phyloP scores from a whole-genome alignment of 2,888 invertebrate genomes.

The Tiphia femorata region DNA sequence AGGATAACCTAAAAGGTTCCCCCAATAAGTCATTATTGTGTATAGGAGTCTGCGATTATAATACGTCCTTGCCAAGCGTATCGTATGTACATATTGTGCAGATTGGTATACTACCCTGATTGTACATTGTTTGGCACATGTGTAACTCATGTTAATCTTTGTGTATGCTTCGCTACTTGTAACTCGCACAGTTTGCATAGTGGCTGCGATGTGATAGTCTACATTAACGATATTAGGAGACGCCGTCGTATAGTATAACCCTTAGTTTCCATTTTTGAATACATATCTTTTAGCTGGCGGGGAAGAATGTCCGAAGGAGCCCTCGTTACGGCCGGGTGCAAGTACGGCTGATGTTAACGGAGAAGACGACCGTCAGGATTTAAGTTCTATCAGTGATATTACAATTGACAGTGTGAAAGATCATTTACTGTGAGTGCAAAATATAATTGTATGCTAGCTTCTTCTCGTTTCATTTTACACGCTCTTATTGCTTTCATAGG shows the following conservation, averaged over 20 bases:
- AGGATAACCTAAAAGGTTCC: not conserved
- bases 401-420: slow-evolving; percentile 95
- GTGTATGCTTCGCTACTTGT: slow-evolving; percentile 38
- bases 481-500: slow-evolving; percentile 3
- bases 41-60: not conserved
- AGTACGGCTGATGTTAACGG: slow-evolving; percentile 68
- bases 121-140: slow-evolving; percentile 40
- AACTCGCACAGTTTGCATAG: slow-evolving; percentile 23
- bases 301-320: slow-evolving; percentile 60
- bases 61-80: not conserved
- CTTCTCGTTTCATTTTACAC: slow-evolving; percentile 17
- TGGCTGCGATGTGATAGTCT: slow-evolving; percentile 19
- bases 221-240: slow-evolving; percentile 29
- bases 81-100: not conserved
- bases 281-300: slow-evolving; percentile 60
- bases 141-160: slow-evolving; percentile 33
- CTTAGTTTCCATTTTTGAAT: slow-evolving; percentile 38
- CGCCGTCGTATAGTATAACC: slow-evolving; percentile 20
- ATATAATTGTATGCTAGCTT: slow-evolving; percentile 6
- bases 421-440: slow-evolving; percentile 74
- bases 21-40: not conserved
- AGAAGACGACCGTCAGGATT: slow-evolving; percentile 70
- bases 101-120: slow-evolving; percentile 30
- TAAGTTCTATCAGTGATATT: slow-evolving; percentile 84
- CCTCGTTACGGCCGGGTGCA: slow-evolving; percentile 57